These are phyloP conservation scores for Melanophora roralis DNA, from an alignment of 2,888 invertebrate species.

Conservation along the genomic window DNA sequence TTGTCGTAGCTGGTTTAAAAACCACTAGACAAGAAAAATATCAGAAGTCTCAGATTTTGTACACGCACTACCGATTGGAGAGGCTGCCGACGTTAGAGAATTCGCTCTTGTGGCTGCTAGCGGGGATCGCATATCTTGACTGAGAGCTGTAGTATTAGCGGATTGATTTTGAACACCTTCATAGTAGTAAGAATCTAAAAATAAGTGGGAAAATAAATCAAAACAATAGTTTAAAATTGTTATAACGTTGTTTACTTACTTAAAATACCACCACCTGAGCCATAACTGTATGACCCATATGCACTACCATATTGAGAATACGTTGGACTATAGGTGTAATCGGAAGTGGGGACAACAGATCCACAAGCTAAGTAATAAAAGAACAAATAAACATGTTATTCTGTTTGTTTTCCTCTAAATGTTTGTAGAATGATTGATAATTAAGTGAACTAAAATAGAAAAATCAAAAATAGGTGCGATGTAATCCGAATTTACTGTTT, in stretches of 20 bases:
- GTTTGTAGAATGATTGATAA: too few species aligned
- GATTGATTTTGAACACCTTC: conserved; percentile 76
- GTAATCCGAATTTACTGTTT: neutral
- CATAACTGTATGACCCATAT: conserved; percentile 82
- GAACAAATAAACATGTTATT: too few species aligned
- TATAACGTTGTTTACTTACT: conserved; percentile 75
- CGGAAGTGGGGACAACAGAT: conserved; percentile 81
- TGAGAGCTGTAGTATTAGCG: conserved; percentile 69
- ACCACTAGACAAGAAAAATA: conserved; percentile 74
- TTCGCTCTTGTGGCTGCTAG: conserved; percentile 84
- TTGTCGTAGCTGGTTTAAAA: conserved; percentile 36
- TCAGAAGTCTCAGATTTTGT: conserved; percentile 80
- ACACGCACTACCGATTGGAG: conserved; percentile 85
- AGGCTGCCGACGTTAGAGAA: conserved; percentile 83
- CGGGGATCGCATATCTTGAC: conserved; percentile 83
- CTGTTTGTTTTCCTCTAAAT: too few species aligned
- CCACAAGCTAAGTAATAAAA: conserved; percentile 79
- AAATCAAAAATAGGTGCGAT: conserved; percentile 4
- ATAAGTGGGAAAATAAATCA: neutral
- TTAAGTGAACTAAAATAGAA: neutral
- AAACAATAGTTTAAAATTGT: neutral
- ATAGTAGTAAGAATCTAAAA: conserved; percentile 82
- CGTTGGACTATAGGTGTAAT: conserved; percentile 85
- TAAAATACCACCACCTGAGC: conserved; percentile 83
- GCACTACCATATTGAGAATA: conserved; percentile 79